A percentile compares a stretch with the other conserved stretches of the same genome.
Evolutionary conservation across 2,888 invertebrate genomes (phyloP).

Genomic region (Pristionchus entomophagus): DNA sequence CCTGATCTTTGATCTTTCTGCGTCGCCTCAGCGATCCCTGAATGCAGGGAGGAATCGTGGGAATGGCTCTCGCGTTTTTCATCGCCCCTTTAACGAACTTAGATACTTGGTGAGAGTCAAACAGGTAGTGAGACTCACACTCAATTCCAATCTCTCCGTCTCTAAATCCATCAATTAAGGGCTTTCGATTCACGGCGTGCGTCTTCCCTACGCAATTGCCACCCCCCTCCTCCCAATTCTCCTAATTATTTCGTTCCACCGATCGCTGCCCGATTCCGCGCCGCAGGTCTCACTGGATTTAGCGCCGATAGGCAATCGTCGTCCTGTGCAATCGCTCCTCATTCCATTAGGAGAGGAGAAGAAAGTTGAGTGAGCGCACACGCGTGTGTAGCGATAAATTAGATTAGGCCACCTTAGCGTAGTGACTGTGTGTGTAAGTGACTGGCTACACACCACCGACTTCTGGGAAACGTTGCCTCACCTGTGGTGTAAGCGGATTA

Average conservation of each 20-base stretch:
- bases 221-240: background rate
- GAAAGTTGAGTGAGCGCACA: conserved; percentile 30
- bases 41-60: background rate
- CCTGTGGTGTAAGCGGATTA: background rate
- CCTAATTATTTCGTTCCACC: conserved; percentile 37
- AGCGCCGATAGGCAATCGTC: conserved; percentile 27
- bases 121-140: background rate
- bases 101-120: conserved; percentile 23
- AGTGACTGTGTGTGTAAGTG: background rate
- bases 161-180: conserved; percentile 38
- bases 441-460: background rate
- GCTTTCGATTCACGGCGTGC: conserved; percentile 26
- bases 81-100: background rate
- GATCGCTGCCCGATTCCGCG: background rate
- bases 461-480: background rate
- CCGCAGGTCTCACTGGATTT: conserved; percentile 37
- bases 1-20: background rate
- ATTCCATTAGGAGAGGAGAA: conserved; percentile 15
- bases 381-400: conserved; percentile 26
- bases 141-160: background rate
- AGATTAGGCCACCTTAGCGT: conserved; percentile 39
- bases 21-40: background rate
- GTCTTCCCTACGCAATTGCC: background rate
- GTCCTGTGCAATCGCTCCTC: background rate
- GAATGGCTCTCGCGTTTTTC: background rate